Conservation (phyloP, 1,140 invertebrate species). For the Metopolophium dirhodum region DNA sequence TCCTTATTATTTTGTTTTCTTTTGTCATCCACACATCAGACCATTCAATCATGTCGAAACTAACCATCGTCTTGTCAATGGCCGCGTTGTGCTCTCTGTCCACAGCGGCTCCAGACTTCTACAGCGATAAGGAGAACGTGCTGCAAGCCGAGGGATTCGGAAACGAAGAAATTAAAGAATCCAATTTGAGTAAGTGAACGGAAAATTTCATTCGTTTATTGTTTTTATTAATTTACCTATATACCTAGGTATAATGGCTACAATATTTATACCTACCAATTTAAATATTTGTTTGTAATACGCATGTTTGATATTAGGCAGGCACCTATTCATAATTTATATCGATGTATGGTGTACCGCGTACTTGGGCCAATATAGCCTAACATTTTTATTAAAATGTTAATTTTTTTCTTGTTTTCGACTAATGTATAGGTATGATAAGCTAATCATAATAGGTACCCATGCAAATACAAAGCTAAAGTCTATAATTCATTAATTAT, state of each 20-base stretch:
- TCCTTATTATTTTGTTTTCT: not conserved
- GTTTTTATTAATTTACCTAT: not conserved
- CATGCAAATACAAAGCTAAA: not conserved
- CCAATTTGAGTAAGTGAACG: not conserved
- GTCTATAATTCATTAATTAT: not conserved
- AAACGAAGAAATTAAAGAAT: not conserved
- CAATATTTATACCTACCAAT: not conserved
- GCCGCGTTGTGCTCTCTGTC: not conserved
- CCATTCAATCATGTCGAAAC: not conserved
- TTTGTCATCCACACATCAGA: not conserved
- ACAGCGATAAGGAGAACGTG: not conserved
- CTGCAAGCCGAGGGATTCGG: not conserved
- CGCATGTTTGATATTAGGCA: not conserved
- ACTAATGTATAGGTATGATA: not conserved
- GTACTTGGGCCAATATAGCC: too few relatives aligned
- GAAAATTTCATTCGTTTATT: not conserved
- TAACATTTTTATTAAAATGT: not conserved
- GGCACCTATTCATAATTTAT: not conserved
- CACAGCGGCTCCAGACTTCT: not conserved
- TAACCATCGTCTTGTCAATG: not conserved
- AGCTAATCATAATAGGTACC: not conserved
- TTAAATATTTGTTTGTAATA: not conserved
- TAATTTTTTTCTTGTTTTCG: not conserved
- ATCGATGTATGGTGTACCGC: too few relatives aligned
- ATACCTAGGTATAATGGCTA: not conserved